Percentiles rank a stretch among this genome's conserved stretches.
Conservation (phyloP, 2,797 vertebrate genomes). For the Tragelaphus eurycerus region DNA sequence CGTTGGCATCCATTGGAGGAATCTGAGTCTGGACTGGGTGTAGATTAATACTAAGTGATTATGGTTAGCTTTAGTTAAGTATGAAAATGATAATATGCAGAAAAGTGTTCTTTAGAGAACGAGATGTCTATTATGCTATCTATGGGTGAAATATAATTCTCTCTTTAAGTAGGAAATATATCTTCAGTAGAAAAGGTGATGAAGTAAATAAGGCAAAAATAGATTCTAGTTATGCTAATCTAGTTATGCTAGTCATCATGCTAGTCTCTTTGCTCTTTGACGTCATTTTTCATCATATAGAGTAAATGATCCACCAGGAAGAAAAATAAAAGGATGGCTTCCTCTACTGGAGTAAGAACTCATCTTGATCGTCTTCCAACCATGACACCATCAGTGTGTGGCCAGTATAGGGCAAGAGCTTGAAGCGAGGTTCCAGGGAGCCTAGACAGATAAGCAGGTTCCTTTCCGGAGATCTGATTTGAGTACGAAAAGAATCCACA, state of each 20-base stretch:
- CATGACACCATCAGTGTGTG: background rate
- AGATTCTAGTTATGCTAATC: background rate
- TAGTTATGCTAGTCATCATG: background rate
- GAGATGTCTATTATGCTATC: background rate
- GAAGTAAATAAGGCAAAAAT: background rate
- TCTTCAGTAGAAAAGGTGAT: background rate
- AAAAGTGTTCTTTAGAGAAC: background rate
- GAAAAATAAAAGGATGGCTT: background rate
- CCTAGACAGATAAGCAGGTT: background rate
- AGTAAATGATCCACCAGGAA: background rate
- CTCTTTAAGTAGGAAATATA: background rate
- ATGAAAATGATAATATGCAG: background rate
- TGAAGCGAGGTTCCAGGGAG: background rate
- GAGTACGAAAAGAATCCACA: background rate
- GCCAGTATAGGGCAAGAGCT: background rate
- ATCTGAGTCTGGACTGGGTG: background rate
- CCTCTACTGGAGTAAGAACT: background rate
- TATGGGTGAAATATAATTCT: background rate
- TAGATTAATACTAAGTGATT: background rate
- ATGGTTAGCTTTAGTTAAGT: constrained; percentile 1
- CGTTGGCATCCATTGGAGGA: background rate
- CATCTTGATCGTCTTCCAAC: background rate
- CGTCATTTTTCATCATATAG: background rate
- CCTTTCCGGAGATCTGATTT: background rate
- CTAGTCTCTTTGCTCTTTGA: background rate